Evolutionary conservation across 2,888 invertebrate genomes (phyloP).

Genomic region (Cryptocephalus moraei): DNA sequence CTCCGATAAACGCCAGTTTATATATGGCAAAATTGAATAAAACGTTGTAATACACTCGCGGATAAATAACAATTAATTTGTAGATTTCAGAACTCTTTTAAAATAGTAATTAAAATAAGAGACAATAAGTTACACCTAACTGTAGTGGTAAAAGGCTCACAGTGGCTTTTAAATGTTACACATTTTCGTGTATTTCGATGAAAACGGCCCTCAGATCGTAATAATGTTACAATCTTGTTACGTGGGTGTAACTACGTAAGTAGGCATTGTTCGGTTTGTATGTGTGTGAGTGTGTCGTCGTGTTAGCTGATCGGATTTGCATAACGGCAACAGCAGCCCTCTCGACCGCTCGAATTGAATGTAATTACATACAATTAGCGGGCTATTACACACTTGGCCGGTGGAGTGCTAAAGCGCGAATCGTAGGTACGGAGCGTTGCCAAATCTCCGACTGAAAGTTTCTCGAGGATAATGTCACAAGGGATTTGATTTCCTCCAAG

Average conservation of each 20-base stretch:
- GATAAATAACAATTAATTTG: too few relatives aligned
- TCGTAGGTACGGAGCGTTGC: conserved; percentile 21
- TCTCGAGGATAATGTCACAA: too few relatives aligned
- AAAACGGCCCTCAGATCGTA: neutral
- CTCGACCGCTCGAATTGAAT: conserved; percentile 32
- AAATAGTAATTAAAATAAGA: too few relatives aligned
- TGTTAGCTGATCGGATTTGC: conserved; percentile 25
- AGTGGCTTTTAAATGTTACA: too few relatives aligned
- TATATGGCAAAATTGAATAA: too few relatives aligned
- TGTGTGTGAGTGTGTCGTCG: conserved; percentile 5
- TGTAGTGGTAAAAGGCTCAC: too few relatives aligned
- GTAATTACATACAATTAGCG: conserved; percentile 37
- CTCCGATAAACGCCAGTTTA: too few relatives aligned
- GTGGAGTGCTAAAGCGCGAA: conserved; percentile 31
- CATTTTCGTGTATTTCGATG: too few relatives aligned
- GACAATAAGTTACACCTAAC: too few relatives aligned
- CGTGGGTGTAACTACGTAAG: conserved; percentile 30
- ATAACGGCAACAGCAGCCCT: conserved; percentile 27
- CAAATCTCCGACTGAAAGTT: neutral
- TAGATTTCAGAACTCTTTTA: too few relatives aligned
- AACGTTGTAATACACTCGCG: too few relatives aligned
- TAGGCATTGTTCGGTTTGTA: conserved; percentile 9
- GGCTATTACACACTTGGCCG: conserved; percentile 37
- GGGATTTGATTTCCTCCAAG: too few relatives aligned
- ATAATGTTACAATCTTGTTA: neutral